phyloP scores from a whole-genome alignment of 2,797 vertebrate species.

The Sebastes miniatus region DNA sequence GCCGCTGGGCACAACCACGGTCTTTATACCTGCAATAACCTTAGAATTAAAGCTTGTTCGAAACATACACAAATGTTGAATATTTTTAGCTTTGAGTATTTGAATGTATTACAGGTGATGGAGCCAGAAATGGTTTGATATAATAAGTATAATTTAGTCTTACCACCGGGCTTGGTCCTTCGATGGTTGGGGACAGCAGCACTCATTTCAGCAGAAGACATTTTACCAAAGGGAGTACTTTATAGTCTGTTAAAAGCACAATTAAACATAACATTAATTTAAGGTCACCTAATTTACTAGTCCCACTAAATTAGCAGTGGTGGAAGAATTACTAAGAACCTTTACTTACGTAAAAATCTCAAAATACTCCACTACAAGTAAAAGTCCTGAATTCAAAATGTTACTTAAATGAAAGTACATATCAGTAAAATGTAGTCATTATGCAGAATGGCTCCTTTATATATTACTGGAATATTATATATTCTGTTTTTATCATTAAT shows the following conservation, averaged over 20 bases:
- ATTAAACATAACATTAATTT: background rate
- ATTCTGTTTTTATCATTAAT: no score
- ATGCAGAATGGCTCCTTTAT: no score
- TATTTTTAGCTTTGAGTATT: background rate
- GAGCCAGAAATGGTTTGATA: background rate
- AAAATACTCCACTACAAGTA: no score
- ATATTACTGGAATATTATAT: no score
- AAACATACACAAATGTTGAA: background rate
- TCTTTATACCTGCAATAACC: conserved; percentile 70
- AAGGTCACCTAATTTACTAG: accelerated
- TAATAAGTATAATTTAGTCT: background rate
- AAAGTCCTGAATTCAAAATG: no score
- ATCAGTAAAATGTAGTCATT: no score
- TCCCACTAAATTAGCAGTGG: background rate
- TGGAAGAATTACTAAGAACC: no score
- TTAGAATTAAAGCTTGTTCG: background rate
- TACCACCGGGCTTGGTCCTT: conserved; percentile 78
- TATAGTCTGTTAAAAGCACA: background rate
- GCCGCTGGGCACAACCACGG: conserved; percentile 43
- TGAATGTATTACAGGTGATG: background rate
- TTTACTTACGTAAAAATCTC: no score
- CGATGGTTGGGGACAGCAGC: conserved; percentile 75
- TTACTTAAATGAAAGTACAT: no score
- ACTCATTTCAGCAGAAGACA: conserved; percentile 65
- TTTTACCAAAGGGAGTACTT: background rate